Evolutionary conservation across 2,797 vertebrate species (phyloP), one percentile per base, ranked within the genome.

Genomic region (Characodon lateralis): DNA sequence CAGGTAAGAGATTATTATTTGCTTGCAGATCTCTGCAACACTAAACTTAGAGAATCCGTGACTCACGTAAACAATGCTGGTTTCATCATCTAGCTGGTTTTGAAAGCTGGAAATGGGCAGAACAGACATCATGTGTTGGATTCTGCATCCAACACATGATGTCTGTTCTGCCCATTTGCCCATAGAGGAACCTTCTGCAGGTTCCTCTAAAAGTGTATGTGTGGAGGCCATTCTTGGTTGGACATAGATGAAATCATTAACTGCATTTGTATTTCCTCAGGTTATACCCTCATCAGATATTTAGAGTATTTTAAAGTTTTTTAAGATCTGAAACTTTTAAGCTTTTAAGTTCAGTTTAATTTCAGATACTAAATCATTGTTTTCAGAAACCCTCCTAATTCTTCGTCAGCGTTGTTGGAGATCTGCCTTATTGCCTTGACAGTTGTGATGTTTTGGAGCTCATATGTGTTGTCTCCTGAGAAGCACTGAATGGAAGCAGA

Each of bases 1-100:
- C 97, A 98, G 96, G 97, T 98, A 96, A 96, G 97, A 92, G 85
- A 90, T 85, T 59, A 85, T 78, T 69, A 74, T 83, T 76, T 71
- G 76, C 83, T 85, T 72, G 74, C 80, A 85, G 80, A 86, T 77
- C 71, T 83, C 72, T 70, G 76, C 79, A 71, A 56, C 68, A 74
- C 78, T 74, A 73, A 68, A 82, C 63, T 12, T 51, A 16, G 65
- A 65, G 63, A 76, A 79, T 81, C 74, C 72, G 82, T 56, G 68
- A 77, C 69, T 77, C 41, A 2, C 31, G 74, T 0, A 10, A 71
- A 55, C 48, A 9, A 10, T 20, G 41, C 10, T 24, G 5, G 61
- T 59, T 74, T 80, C 59, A 35, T 71, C 68, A 26, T 20, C 16
- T 3, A 41, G 13, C 35, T n/a, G 13, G 48, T 73, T 51, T 43